A percentile compares a stretch with the other conserved stretches of the same genome.
These are phyloP conservation scores for Chloroceryle amazona DNA, from an alignment of 2,797 vertebrate genomes.

Conservation along the genomic window DNA sequence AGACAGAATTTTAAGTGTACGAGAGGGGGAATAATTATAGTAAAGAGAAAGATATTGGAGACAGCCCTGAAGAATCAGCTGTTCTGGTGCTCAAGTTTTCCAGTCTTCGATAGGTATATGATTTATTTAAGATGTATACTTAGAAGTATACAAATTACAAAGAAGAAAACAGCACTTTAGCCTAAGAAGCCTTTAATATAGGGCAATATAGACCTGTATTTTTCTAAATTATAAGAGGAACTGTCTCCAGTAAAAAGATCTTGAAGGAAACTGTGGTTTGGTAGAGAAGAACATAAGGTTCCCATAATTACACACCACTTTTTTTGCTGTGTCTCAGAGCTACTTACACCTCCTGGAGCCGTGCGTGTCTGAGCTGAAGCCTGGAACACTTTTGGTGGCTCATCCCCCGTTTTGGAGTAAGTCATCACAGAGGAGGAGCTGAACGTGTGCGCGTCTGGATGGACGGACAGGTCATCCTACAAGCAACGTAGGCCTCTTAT, in stretches of 20 bases:
- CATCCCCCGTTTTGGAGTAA: slow-evolving; percentile 91
- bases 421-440: slow-evolving; percentile 94
- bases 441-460: slow-evolving; percentile 87
- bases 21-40: neutral
- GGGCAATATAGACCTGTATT: neutral
- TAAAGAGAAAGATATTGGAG: neutral
- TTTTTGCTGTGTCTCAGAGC: neutral
- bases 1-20: neutral
- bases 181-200: neutral
- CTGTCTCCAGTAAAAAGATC: neutral
- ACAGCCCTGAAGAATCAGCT: neutral
- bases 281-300: neutral
- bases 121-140: neutral
- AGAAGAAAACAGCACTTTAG: neutral
- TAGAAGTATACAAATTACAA: neutral
- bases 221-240: neutral
- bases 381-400: slow-evolving; percentile 93
- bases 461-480: slow-evolving; percentile 85
- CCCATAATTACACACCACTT: neutral
- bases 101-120: neutral
- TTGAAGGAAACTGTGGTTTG: neutral
- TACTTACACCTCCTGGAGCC: slow-evolving; percentile 93
- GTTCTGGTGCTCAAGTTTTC: neutral
- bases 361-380: slow-evolving; percentile 87
- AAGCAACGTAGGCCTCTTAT: neutral